phyloP scores from a whole-genome alignment of 2,797 vertebrate genomes.

The Percopsis omiscomaycus region DNA sequence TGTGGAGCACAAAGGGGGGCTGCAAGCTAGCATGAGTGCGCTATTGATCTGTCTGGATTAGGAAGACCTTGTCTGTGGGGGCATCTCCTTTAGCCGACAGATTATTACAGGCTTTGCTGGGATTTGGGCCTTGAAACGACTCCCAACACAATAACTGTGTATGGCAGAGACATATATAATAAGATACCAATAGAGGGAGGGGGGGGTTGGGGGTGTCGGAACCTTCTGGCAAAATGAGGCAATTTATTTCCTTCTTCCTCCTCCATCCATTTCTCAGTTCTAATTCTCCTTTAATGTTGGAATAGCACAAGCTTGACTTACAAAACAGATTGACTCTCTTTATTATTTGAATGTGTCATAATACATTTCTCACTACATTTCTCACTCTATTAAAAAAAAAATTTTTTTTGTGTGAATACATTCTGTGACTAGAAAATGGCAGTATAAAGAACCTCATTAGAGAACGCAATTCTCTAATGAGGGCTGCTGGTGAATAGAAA shows the following conservation, averaged over 20 bases:
- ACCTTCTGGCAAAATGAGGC: constrained; percentile 64
- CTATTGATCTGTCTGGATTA: constrained; percentile 83
- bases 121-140: constrained; percentile 77
- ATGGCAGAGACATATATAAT: constrained; percentile 78
- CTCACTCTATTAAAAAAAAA: too few species aligned
- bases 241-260: constrained; percentile 54
- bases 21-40: constrained; percentile 52
- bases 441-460: too few species aligned
- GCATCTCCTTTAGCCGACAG: constrained; percentile 77
- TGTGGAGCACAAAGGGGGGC: constrained; percentile 40
- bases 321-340: constrained; percentile 71
- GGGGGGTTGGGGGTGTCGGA: constrained; percentile 46
- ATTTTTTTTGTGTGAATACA: constrained; percentile 20
- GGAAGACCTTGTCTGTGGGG: constrained; percentile 74
- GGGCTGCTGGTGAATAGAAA: constrained; percentile 57
- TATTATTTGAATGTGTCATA: constrained; percentile 71
- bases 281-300: constrained; percentile 69
- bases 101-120: constrained; percentile 80
- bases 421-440: constrained; percentile 34
- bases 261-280: constrained; percentile 41
- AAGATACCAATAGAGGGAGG: constrained; percentile 75
- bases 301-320: constrained; percentile 71
- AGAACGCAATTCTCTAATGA: constrained; percentile 53
- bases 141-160: constrained; percentile 78
- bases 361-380: constrained; percentile 38